Evolutionary conservation across 2,797 vertebrate species (phyloP).

Genomic region (Sparus aurata): DNA sequence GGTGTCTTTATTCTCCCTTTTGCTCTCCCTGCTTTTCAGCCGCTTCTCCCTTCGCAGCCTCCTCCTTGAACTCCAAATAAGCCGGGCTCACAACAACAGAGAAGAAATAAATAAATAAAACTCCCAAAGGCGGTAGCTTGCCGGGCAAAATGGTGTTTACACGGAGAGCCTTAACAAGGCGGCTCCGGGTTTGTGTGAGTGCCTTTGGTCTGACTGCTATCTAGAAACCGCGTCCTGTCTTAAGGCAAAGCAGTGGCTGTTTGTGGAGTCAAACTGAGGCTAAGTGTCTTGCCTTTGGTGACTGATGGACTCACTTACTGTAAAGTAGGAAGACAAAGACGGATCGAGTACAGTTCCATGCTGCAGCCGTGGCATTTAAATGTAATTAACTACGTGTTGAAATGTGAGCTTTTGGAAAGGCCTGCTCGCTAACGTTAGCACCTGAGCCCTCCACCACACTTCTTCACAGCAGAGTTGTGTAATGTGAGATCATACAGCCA

Average conservation of each 20-base stretch:
- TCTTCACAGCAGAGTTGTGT: not conserved
- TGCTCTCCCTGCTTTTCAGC: slow-evolving; percentile 40
- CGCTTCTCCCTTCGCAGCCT: slow-evolving; percentile 29
- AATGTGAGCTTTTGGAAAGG: not conserved
- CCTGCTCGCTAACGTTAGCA: not conserved
- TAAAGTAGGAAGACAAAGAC: slow-evolving; percentile 16
- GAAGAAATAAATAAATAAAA: not conserved
- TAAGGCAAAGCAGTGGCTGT: slow-evolving; percentile 38
- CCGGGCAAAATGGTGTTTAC: slow-evolving; percentile 64
- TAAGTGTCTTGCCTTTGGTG: slow-evolving; percentile 60
- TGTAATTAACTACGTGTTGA: not conserved
- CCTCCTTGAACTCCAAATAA: slow-evolving; percentile 56
- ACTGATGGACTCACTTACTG: slow-evolving; percentile 51
- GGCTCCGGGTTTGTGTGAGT: slow-evolving; percentile 34
- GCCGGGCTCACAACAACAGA: slow-evolving; percentile 31
- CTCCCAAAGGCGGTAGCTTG: slow-evolving; percentile 28
- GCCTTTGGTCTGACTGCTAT: slow-evolving; percentile 52
- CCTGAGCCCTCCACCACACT: not conserved
- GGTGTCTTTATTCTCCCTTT: slow-evolving; percentile 51
- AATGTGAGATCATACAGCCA: too few species aligned
- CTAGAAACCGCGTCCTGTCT: slow-evolving; percentile 40
- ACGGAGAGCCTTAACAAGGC: slow-evolving; percentile 53
- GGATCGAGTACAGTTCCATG: not conserved
- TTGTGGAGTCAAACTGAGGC: slow-evolving; percentile 66
- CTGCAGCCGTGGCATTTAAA: not conserved